Evolutionary conservation across 2,797 vertebrate genomes (phyloP), one percentile per base, ranked within the genome.

Genomic region (Poeciliopsis paucimaculata): DNA sequence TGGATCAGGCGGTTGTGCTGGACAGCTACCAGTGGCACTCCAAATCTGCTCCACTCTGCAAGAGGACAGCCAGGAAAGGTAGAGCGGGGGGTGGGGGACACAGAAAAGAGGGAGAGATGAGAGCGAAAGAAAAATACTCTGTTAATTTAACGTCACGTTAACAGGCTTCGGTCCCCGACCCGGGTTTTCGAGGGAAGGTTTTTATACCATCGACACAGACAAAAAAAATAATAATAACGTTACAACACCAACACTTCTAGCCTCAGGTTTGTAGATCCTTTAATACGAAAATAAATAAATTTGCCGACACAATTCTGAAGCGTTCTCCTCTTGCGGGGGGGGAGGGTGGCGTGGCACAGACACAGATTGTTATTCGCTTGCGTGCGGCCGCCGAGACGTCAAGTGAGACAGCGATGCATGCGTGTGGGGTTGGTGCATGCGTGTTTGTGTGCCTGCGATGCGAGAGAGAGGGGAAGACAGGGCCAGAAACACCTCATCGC

Each of bases 1-100:
- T 20, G 66, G 95, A 94, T 96, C 95, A 81, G 90, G 91, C 86
- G 81, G 87, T 92, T 82, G 82, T 55, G 85, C 83, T 89, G 90
- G 91, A 86, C 95, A 96, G 96, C 97, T 99, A 99, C 97, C 97
- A 99, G 92, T 97, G 96, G 96, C 97, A 97, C 96, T 99, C 97
- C 94, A 98, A 95, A 92, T 98, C 98, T 86, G 96, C 96, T 95
- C 96, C 97, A 89, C 92, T 98, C 98, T 99, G 97, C 91, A 95
- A 88, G 91, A 96, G 94, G 93, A 79, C 94, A 94, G 94, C 88
- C 70, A 13, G 73, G n/a, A 81, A 43, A 75, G 43, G 49, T 8
- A 41, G 66, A 60, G 13, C 20, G 16, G 16, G 49, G 47, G 20
- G 23, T n/a, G n/a, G n/a, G n/a, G n/a, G n/a, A n/a, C n/a, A 26